phyloP scores from a whole-genome alignment of 2,113 vertebrate species.

The Ceyx melanurus region DNA sequence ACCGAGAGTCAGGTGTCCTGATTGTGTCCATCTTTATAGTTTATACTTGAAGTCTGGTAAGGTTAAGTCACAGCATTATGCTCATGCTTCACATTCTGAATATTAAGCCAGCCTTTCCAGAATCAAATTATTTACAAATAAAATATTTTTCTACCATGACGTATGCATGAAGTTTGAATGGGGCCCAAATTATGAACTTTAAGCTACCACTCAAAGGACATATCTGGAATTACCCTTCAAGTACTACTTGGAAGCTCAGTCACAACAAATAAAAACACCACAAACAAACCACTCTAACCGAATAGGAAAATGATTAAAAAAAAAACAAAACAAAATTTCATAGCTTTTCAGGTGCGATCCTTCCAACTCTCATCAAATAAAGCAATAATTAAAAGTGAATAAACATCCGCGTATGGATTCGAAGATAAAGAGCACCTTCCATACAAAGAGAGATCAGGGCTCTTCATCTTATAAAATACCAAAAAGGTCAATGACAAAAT shows the following conservation, averaged over 20 bases:
- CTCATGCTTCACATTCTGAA: neutral
- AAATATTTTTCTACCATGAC: neutral
- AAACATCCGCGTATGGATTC: neutral
- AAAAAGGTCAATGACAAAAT: neutral
- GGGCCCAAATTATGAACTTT: neutral
- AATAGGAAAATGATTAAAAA: neutral
- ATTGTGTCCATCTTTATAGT: neutral
- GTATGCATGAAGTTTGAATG: neutral
- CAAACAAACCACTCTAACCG: neutral
- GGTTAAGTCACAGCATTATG: neutral
- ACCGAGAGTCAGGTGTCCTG: neutral
- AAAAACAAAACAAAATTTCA: neutral
- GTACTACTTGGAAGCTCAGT: neutral
- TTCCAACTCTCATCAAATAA: neutral
- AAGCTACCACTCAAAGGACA: neutral
- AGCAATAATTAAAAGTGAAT: neutral
- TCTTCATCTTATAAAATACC: neutral
- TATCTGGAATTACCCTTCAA: neutral
- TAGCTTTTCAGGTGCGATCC: neutral
- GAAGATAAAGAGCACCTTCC: neutral
- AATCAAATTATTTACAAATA: neutral
- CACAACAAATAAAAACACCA: neutral
- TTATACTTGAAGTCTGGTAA: neutral
- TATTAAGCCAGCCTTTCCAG: neutral
- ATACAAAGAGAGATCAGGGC: neutral